These are phyloP conservation scores for Odontocerum albicorne DNA, from an alignment of 2,888 invertebrate species.

Conservation along the genomic window DNA sequence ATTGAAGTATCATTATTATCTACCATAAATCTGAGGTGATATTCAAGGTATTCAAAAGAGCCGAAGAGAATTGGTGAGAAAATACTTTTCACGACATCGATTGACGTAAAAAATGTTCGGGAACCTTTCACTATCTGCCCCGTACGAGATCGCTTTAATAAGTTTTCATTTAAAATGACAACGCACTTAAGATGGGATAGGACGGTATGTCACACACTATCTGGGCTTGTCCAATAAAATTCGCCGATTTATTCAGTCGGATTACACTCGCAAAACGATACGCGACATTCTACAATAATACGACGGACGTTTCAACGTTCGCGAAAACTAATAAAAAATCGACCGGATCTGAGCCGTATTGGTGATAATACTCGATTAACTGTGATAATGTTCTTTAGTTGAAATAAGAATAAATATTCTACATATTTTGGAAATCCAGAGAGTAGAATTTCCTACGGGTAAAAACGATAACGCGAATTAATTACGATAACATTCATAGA, in stretches of 20 bases:
- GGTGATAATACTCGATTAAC: no score
- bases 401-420: no score
- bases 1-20: no score
- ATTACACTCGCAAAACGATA: conserved; percentile 24
- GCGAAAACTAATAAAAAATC: conserved; percentile 18
- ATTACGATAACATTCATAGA: no score
- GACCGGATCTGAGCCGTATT: no score
- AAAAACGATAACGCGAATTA: no score
- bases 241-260: conserved; percentile 32
- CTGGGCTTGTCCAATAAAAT: conserved; percentile 34
- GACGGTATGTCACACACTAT: conserved; percentile 32
- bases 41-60: background rate
- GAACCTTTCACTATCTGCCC: conserved; percentile 1
- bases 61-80: background rate
- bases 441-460: no score
- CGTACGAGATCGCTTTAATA: conserved; percentile 20
- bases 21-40: no score
- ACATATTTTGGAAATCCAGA: no score
- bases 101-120: background rate
- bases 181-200: conserved; percentile 34
- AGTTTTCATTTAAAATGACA: conserved; percentile 35
- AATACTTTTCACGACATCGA: background rate
- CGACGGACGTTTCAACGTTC: conserved; percentile 13
- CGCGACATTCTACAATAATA: conserved; percentile 20
- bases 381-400: no score